phyloP scores from a whole-genome alignment of 1,140 invertebrate genomes.

The Onthophagus taurus region DNA sequence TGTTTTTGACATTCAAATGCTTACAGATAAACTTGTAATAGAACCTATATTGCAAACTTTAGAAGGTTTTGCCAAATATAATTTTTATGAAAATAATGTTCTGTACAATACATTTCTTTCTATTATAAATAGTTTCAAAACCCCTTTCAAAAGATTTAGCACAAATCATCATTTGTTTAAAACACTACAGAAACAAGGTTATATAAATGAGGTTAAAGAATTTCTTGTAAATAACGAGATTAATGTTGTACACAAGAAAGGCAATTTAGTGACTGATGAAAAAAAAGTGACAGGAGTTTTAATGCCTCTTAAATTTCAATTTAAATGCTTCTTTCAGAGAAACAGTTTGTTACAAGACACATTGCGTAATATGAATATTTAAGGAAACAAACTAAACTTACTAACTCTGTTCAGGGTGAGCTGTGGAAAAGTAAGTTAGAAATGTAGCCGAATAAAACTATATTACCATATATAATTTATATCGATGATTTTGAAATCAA shows the following conservation, averaged over 20 bases:
- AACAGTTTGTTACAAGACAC: constrained; percentile 8
- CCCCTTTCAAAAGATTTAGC: constrained; percentile 12
- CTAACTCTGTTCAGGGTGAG: constrained; percentile 28
- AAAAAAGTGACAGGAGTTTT: constrained; percentile 12
- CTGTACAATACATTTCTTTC: constrained; percentile 7
- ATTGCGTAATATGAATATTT: constrained; percentile 12
- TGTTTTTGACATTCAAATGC: constrained; percentile 14
- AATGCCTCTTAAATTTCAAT: constrained; percentile 16
- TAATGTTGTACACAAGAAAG: constrained; percentile 2
- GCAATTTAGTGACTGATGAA: constrained; percentile 12
- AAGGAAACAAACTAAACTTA: constrained; percentile 17
- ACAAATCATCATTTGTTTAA: constrained; percentile 14
- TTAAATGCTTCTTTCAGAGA: constrained; percentile 16
- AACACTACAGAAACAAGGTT: constrained; percentile 10
- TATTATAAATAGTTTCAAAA: constrained; percentile 11
- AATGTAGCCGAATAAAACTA: constrained; percentile 19
- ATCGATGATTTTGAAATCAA: constrained; percentile 17
- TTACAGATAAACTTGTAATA: constrained; percentile 6
- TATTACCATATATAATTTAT: constrained; percentile 25
- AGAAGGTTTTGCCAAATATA: constrained; percentile 4
- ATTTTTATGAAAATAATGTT: constrained; percentile 3
- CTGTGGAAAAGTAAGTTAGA: constrained; percentile 25
- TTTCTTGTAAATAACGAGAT: constrained; percentile 16
- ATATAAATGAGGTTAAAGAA: constrained; percentile 7
- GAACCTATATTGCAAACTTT: constrained; percentile 12